These are phyloP conservation scores for Carposina sasakii DNA, from an alignment of 1,140 invertebrate genomes.

Conservation along the genomic window DNA sequence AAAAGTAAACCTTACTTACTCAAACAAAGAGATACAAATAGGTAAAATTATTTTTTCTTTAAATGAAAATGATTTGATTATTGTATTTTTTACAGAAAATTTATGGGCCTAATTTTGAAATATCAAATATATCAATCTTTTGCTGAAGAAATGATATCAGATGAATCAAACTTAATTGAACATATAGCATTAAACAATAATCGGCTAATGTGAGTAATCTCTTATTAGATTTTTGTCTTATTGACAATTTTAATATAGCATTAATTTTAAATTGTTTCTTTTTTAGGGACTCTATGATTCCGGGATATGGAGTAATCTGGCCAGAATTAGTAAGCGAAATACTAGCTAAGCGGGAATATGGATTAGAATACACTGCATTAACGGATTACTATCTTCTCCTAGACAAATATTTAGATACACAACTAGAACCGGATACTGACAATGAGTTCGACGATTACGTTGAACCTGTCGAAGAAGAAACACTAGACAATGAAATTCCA, in stretches of 20 bases:
- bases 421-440: constrained; percentile 47
- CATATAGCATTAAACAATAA: constrained; percentile 48
- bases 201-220: constrained; percentile 48
- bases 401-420: constrained; percentile 62
- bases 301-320: constrained; percentile 46
- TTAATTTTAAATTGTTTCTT: constrained; percentile 13
- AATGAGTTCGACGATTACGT: constrained; percentile 40
- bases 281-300: constrained; percentile 57
- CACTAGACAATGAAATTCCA: constrained; percentile 46
- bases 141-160: constrained; percentile 56
- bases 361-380: constrained; percentile 51
- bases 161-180: constrained; percentile 51
- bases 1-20: no score
- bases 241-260: not conserved
- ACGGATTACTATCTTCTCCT: constrained; percentile 58
- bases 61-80: constrained; percentile 5
- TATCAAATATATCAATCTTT: constrained; percentile 65
- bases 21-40: no score
- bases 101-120: constrained; percentile 57
- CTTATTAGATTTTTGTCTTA: not conserved
- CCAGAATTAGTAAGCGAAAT: constrained; percentile 55
- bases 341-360: constrained; percentile 55
- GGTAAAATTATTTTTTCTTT: not conserved
- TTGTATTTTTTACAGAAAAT: constrained; percentile 47
- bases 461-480: constrained; percentile 27